These are phyloP conservation scores for Colaptes auratus DNA, from an alignment of 2,113 vertebrate genomes.

Conservation along the genomic window DNA sequence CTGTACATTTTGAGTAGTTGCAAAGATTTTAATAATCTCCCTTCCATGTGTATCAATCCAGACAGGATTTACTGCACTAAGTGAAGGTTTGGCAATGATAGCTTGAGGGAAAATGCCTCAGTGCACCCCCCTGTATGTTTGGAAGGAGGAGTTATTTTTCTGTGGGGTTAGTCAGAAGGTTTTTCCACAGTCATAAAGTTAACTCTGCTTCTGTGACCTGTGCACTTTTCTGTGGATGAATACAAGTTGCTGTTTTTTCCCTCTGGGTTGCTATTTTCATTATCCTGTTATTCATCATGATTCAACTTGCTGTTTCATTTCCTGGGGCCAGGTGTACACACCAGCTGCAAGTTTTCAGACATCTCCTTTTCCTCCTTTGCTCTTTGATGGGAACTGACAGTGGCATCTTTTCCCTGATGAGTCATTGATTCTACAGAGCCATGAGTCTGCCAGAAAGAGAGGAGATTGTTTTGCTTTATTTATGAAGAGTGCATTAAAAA, in stretches of 20 bases:
- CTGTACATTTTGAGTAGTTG: not conserved
- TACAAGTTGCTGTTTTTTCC: not conserved
- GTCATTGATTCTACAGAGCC: not conserved
- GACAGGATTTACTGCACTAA: not conserved
- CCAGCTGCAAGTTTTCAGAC: not conserved
- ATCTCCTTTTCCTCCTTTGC: not conserved
- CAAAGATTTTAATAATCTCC: not conserved
- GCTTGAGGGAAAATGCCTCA: not conserved
- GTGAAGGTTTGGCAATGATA: not conserved
- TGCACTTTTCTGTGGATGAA: not conserved
- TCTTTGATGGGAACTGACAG: not conserved
- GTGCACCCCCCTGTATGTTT: not conserved
- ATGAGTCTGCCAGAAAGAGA: not conserved
- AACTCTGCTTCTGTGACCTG: not conserved
- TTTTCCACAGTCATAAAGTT: not conserved
- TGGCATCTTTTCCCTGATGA: not conserved
- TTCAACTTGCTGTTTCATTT: not conserved
- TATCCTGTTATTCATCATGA: accelerated
- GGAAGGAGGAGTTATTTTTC: not conserved
- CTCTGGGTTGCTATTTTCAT: not conserved
- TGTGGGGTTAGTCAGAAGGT: not conserved
- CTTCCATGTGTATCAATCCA: not conserved
- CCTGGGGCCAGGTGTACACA: not conserved
- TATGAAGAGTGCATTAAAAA: not conserved
- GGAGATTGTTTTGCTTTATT: not conserved